Evolutionary conservation across 2,113 vertebrate species (phyloP).

Genomic region (Eptatretus burgeri): DNA sequence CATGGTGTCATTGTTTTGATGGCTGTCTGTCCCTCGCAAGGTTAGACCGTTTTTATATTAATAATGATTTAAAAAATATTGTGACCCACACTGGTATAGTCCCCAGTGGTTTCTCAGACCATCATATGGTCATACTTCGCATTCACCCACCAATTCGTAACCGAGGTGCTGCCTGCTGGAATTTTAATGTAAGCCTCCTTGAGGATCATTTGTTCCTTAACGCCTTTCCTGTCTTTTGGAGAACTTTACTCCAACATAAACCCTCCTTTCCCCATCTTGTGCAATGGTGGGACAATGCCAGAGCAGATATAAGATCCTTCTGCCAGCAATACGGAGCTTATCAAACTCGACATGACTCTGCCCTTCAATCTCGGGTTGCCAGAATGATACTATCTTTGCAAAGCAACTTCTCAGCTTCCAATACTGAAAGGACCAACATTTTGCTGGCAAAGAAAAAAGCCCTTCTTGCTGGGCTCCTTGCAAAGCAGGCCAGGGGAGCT

Average conservation of each 20-base stretch:
- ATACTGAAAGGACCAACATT: neutral
- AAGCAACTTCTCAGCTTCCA: neutral
- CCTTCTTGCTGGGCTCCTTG: neutral
- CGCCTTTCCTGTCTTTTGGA: neutral
- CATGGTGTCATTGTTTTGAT: neutral
- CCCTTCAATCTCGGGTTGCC: neutral
- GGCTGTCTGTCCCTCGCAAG: neutral
- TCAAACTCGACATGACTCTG: neutral
- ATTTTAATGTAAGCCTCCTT: neutral
- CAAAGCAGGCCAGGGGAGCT: neutral
- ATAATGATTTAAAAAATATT: neutral
- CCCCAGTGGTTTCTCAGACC: neutral
- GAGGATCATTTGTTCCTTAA: neutral
- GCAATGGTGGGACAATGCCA: conserved; percentile 3
- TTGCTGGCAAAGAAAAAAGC: neutral
- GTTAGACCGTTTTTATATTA: neutral
- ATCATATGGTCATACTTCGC: neutral
- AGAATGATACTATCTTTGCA: neutral
- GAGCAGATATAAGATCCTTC: neutral
- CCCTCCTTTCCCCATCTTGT: neutral
- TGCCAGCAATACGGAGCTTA: neutral
- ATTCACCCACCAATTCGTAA: neutral
- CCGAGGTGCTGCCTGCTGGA: neutral
- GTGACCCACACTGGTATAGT: neutral
- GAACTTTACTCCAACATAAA: neutral